Base-by-base conservation (phyloP, 1,140 invertebrate genomes). In the Caenorhabditis remanei region DNA sequence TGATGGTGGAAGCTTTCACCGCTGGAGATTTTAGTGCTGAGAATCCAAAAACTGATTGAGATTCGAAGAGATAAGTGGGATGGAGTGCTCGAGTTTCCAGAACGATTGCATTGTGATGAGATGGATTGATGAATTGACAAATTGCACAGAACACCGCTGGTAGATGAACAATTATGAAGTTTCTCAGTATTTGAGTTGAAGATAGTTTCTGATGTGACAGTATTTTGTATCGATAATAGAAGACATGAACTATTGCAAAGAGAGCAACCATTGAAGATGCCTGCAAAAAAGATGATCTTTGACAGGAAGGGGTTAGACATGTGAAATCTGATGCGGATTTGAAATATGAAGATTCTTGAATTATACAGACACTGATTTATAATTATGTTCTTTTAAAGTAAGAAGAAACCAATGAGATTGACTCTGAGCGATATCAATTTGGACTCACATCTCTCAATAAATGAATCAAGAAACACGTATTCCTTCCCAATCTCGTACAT, bases 91-190 rank as follows among this genome's bases (percentile, higher is more conserved):
- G 46, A 32, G 71, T 79, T 14, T 79, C 71, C 19, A 79, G 40
- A 79, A 79, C 71, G 16, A 79, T 79, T 79, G 71, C 71, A 79
- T 53, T 53, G n/a, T 79, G 71, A 48, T 79, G 71, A 24, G 71
- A 79, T 11, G 71, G 71, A 14, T 50, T 79, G 21, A 79, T 53
- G 46, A 79, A 79, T 50, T 79, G 71, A 13, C 71, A 79, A 11
- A 79, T 53, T 21, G 71, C 71, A 79, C 71, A 79, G 71, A 79
- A 79, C 9, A 79, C 4, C 24, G 71, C 71, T 2, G 71, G 71
- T 19, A 79, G 71, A 50, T 79, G 71, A 8, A 79, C 71, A 9
- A 79, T 50, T 11, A 79, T 43, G 13, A 79, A 79, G 71, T 79
- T 79, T 43, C 71, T n/a, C 40, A 24, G 0, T 21, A 79, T 50